phyloP scores from a whole-genome alignment of 2,888 invertebrate genomes.

The Eupithecia subfuscata region DNA sequence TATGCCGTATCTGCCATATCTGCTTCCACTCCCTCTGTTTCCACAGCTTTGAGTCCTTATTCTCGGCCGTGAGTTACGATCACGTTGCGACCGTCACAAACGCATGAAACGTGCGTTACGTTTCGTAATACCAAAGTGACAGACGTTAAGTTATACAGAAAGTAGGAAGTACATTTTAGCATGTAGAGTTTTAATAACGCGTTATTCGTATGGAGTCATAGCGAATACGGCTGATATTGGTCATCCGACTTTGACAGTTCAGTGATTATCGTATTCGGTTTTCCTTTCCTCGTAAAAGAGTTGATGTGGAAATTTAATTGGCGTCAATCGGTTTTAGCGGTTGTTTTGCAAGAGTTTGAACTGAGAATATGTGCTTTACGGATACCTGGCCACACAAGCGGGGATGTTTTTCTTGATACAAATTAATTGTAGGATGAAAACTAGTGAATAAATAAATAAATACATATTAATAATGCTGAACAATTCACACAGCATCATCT shows the following conservation, averaged over 20 bases:
- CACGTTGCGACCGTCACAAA: background rate
- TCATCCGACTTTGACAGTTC: slow-evolving; percentile 43
- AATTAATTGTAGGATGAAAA: background rate
- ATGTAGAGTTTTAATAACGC: background rate
- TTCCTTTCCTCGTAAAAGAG: slow-evolving; percentile 26
- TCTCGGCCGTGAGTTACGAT: background rate
- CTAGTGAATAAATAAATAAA: too few relatives aligned
- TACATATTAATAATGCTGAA: too few relatives aligned
- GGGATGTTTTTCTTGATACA: background rate
- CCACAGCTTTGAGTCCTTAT: slow-evolving; percentile 30
- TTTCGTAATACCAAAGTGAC: background rate
- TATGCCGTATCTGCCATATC: slow-evolving; percentile 62
- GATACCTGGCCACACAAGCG: background rate
- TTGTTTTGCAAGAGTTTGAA: slow-evolving; percentile 13
- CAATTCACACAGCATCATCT: too few relatives aligned
- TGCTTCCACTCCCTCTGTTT: slow-evolving; percentile 49
- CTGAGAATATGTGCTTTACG: background rate
- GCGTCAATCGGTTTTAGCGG: slow-evolving; percentile 23
- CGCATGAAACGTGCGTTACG: background rate
- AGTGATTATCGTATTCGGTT: slow-evolving; percentile 36
- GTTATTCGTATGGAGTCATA: background rate
- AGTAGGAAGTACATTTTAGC: background rate
- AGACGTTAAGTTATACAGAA: background rate
- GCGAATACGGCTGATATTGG: slow-evolving; percentile 26
- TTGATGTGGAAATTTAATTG: slow-evolving; percentile 38